Conservation (phyloP, 2,113 vertebrate species). For the Myocastor coypus region DNA sequence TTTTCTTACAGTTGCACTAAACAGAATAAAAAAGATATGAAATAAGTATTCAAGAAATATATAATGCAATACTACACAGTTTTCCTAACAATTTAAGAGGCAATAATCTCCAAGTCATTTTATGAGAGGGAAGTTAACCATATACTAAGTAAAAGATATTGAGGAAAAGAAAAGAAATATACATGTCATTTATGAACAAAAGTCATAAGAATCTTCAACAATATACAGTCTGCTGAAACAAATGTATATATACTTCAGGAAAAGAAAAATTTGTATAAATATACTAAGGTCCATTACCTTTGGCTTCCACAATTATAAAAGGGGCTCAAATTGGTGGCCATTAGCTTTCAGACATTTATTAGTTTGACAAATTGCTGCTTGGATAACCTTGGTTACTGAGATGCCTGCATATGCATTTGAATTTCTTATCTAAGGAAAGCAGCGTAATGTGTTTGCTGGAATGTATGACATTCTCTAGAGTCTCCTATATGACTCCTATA, state of each 20-base stretch:
- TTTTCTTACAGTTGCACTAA: not conserved
- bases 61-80: not conserved
- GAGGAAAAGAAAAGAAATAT: not conserved
- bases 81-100: not conserved
- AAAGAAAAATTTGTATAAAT: not conserved
- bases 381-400: not conserved
- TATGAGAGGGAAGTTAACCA: not conserved
- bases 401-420: not conserved
- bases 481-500: not conserved
- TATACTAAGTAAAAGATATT: not conserved
- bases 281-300: not conserved
- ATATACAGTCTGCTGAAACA: not conserved
- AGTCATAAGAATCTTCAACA: not conserved
- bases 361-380: not conserved
- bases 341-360: not conserved
- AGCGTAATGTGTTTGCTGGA: not conserved
- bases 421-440: not conserved
- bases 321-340: not conserved
- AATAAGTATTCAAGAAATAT: not conserved
- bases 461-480: not conserved
- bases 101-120: not conserved
- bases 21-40: not conserved
- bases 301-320: not conserved
- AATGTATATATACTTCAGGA: not conserved
- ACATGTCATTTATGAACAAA: not conserved